Evolutionary conservation across 1,140 invertebrate species (phyloP).

Genomic region (Aplysia californica): DNA sequence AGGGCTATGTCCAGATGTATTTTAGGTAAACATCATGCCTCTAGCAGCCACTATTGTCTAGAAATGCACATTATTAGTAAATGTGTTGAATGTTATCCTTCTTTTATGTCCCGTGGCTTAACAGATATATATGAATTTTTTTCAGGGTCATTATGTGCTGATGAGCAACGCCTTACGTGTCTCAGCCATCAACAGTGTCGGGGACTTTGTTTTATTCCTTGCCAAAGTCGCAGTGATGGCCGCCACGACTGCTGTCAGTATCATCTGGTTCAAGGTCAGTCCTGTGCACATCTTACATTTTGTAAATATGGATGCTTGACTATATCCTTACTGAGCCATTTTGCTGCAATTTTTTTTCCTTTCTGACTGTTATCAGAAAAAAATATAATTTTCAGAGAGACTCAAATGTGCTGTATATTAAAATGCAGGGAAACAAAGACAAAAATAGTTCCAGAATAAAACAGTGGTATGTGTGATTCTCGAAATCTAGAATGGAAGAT

Average conservation of each 20-base stretch:
- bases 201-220: constrained; percentile 93
- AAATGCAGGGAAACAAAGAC: too few species aligned
- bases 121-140: too few species aligned
- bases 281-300: background rate
- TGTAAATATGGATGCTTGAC: background rate
- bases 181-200: constrained; percentile 91
- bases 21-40: too few species aligned
- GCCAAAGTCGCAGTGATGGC: constrained; percentile 87
- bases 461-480: background rate
- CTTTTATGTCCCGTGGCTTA: too few species aligned
- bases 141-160: constrained; percentile 61
- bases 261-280: constrained; percentile 73
- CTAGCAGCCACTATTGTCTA: too few species aligned
- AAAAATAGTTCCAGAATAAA: background rate
- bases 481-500: too few species aligned
- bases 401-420: too few species aligned
- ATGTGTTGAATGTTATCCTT: too few species aligned
- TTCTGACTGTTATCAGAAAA: background rate
- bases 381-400: background rate
- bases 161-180: constrained; percentile 83
- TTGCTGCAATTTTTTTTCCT: background rate
- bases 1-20: too few species aligned
- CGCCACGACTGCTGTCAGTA: constrained; percentile 65
- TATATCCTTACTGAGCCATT: background rate
- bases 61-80: too few species aligned